Evolutionary conservation across 2,888 invertebrate genomes (phyloP).

Genomic region (Phalera bucephala): DNA sequence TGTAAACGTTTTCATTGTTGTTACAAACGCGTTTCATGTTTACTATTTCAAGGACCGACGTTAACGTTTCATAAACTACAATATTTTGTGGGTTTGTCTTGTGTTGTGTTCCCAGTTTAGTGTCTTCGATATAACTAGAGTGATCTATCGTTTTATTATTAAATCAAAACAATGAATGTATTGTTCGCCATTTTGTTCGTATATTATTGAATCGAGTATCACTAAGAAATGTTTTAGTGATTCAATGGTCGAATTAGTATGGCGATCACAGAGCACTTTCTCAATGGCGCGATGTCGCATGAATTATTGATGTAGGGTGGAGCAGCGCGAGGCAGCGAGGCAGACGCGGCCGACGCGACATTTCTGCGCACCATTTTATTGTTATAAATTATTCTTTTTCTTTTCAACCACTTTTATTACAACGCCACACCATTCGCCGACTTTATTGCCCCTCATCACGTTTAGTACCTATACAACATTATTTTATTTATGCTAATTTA

Average conservation of each 20-base stretch:
- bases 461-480: constrained; percentile 35
- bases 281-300: constrained; percentile 76
- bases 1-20: constrained; percentile 15
- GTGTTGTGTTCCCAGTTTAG: constrained; percentile 5
- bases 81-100: constrained; percentile 9
- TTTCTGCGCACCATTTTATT: constrained; percentile 60
- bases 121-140: constrained; percentile 2
- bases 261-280: constrained; percentile 78
- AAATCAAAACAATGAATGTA: constrained; percentile 19
- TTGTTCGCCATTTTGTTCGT: constrained; percentile 27
- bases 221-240: constrained; percentile 60
- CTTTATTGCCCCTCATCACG: constrained; percentile 40
- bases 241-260: constrained; percentile 74
- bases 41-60: constrained; percentile 14
- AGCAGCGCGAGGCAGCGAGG: constrained; percentile 17
- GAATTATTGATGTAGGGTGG: constrained; percentile 72
- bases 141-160: constrained; percentile 13
- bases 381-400: constrained; percentile 63
- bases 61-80: constrained; percentile 12
- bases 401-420: constrained; percentile 49
- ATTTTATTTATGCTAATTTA: constrained; percentile 35
- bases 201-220: constrained; percentile 29
- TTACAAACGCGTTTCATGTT: constrained; percentile 10
- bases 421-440: constrained; percentile 47
- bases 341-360: constrained; percentile 44